Percentiles rank a stretch among this genome's conserved stretches.
Evolutionary conservation across 2,888 invertebrate genomes (phyloP).

Genomic region (Seira sanloemensis): DNA sequence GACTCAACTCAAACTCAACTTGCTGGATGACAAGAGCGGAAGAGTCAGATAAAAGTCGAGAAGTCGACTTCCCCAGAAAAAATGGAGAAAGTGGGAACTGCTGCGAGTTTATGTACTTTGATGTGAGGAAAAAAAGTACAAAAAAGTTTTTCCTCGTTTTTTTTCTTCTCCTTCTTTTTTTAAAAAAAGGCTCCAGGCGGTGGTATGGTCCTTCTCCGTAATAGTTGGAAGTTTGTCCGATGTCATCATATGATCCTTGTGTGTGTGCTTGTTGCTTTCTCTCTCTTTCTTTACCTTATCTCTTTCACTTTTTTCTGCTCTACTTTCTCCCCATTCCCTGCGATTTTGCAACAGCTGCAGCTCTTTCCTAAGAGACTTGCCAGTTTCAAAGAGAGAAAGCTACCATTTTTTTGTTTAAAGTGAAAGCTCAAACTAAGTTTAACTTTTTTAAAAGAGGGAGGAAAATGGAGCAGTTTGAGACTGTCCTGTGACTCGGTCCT

Average conservation of each 20-base stretch:
- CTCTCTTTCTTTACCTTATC: slow-evolving; percentile 19
- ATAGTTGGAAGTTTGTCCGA: neutral
- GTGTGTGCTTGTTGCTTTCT: slow-evolving; percentile 40
- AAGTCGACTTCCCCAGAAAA: no score
- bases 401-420: no score
- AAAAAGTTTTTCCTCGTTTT: slow-evolving; percentile 4
- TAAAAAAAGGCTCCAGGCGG: neutral
- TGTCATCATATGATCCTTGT: neutral
- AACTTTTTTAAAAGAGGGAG: no score
- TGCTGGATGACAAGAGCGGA: neutral
- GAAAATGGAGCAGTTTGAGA: no score
- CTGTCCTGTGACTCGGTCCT: no score
- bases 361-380: slow-evolving; percentile 10
- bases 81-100: no score
- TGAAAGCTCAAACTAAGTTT: no score
- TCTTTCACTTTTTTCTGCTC: slow-evolving; percentile 37
- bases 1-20: neutral
- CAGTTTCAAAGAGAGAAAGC: slow-evolving; percentile 12
- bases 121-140: no score
- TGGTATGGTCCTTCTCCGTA: no score
- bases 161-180: neutral
- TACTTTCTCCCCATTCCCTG: slow-evolving; percentile 31
- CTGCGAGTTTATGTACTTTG: no score
- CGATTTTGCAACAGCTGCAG: slow-evolving; percentile 40
- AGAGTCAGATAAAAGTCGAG: neutral